These are phyloP conservation scores for Alcedo atthis DNA, from an alignment of 2,797 vertebrate genomes.

Conservation along the genomic window DNA sequence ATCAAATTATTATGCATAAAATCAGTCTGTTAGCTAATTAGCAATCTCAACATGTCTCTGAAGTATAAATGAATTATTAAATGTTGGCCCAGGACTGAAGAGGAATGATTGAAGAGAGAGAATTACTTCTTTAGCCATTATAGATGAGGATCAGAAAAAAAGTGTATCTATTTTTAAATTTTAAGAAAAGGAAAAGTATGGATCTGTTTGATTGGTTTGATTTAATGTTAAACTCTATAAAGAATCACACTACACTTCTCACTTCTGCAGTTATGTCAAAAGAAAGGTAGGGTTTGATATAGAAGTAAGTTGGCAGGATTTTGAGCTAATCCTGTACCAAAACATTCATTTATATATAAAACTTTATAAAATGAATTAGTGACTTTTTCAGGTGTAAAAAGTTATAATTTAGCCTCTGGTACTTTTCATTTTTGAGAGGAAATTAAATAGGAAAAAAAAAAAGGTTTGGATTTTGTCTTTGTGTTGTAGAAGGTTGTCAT, in stretches of 20 bases:
- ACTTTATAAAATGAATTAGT: not conserved
- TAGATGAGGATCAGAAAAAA: not conserved
- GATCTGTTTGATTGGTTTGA: not conserved
- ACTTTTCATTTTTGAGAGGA: not conserved
- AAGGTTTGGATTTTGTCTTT: not conserved
- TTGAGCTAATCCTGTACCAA: not conserved
- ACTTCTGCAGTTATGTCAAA: not conserved
- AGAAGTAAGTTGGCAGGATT: not conserved
- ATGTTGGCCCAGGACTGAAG: not conserved
- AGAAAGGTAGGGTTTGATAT: not conserved
- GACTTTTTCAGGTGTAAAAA: not conserved
- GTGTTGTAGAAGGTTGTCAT: not conserved
- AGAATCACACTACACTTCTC: not conserved
- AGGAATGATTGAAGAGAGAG: not conserved
- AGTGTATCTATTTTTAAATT: not conserved
- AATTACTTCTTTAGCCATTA: not conserved
- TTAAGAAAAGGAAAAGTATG: not conserved
- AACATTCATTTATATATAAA: not conserved
- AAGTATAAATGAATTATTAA: conserved; percentile 54
- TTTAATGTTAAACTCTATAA: not conserved
- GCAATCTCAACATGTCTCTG: conserved; percentile 19
- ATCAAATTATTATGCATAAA: conserved; percentile 20
- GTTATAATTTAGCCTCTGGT: not conserved
- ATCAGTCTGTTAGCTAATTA: conserved; percentile 12
- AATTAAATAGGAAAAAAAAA: too few species aligned